These are phyloP conservation scores for Amyelois transitella DNA, from an alignment of 1,140 invertebrate genomes.

Conservation along the genomic window DNA sequence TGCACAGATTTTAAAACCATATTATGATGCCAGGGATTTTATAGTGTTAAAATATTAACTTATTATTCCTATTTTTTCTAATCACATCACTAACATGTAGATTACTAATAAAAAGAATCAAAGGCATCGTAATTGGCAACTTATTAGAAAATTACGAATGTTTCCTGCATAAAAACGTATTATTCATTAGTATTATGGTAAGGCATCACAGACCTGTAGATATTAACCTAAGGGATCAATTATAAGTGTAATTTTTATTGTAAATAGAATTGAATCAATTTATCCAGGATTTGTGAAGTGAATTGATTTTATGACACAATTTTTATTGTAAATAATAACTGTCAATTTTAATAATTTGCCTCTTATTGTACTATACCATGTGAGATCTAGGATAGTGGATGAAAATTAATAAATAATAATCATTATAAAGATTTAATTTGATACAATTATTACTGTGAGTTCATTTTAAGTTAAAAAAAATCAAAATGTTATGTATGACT, in stretches of 20 bases:
- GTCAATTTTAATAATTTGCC: neutral
- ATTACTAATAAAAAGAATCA: neutral
- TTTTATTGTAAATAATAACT: neutral
- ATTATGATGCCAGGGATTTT: neutral
- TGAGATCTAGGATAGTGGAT: neutral
- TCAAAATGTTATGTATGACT: too few species aligned
- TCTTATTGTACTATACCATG: neutral
- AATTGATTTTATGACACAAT: constrained; percentile 26
- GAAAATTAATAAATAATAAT: neutral
- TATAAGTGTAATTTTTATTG: constrained; percentile 45
- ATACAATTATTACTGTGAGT: too few species aligned
- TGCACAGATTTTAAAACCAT: constrained; percentile 33
- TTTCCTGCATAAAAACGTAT: neutral
- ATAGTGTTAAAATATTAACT: neutral
- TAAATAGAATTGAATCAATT: constrained; percentile 24
- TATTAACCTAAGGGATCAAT: constrained; percentile 67
- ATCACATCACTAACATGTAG: too few species aligned
- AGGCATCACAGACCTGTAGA: constrained; percentile 41
- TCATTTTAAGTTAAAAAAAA: too few species aligned
- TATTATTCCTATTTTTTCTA: too few species aligned
- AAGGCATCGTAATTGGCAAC: neutral
- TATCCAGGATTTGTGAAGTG: constrained; percentile 27
- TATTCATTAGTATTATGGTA: constrained; percentile 10
- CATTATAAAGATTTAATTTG: too few species aligned
- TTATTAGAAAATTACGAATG: neutral